Base-by-base conservation (phyloP, 2,797 vertebrate species). In the Leptodactylus fallax region DNA sequence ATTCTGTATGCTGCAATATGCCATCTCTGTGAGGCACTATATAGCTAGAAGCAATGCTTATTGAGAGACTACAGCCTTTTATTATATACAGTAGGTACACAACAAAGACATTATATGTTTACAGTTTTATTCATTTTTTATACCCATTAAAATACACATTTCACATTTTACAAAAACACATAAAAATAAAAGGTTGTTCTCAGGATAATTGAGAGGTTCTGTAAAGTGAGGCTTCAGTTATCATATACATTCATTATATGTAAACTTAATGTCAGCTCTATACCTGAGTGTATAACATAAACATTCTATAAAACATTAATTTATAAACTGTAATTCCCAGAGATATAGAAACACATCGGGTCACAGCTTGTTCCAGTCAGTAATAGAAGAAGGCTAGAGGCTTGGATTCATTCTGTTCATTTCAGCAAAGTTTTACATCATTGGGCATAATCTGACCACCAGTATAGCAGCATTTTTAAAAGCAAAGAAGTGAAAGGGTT, bases 171-270 rank as follows among this genome's bases (percentile, higher is more conserved):
- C 25, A 60, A 7, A 60, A 45, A 27, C 14, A 27, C 74, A 47
- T 3, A 3, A 45, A 80, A 61, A n/a, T 61, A 61, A 61, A n/a
- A 4, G 36, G 23, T 25, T 79, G 17, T 61, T 80, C 56, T 47
- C 27, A 25, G 58, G 56, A 61, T 61, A n/a, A 60, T 47, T 79
- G 25, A 60, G 9, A 6, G 21, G 36, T 36, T 7, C 9, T 80
- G 7, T 60, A 79, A 49, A 16, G 0, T 36, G 6, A 14, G 17
- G 8, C 53, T 5, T 19, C 7, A 16, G 2, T 7, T 45, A 19
- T 61, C 2, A n/a, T 6, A 61, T 80, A 80, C 79, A 80, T 80
- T 80, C 49, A 80, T 61, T 53, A 19, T 74, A 7, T n/a, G 49
- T 53, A 23, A 77, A 51, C 27, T 19, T 11, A 0, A n/a, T 36